Conservation (phyloP, 92 coral and sea anemone genomes). For the Phenganax subtilis region DNA sequence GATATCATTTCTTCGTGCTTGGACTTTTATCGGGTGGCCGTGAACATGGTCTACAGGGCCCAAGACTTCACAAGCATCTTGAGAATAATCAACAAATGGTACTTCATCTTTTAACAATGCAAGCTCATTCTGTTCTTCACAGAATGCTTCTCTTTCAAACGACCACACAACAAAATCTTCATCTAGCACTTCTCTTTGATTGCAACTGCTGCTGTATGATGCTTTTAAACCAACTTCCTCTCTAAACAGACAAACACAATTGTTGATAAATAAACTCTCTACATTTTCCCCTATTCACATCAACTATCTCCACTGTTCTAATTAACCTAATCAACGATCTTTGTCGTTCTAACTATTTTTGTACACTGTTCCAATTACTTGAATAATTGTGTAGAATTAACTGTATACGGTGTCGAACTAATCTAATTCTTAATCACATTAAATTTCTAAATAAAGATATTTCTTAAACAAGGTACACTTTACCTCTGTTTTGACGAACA, state of each 20-base stretch:
- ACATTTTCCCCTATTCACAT: no score
- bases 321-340: not conserved
- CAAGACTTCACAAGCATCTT: slow-evolving; percentile 68
- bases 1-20: slow-evolving; percentile 54
- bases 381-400: not conserved
- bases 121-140: slow-evolving; percentile 26
- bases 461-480: not conserved
- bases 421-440: not conserved
- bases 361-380: not conserved
- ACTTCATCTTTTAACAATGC: slow-evolving; percentile 65
- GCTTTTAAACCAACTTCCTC: slow-evolving; percentile 10
- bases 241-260: no score
- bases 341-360: not conserved
- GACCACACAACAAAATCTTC: slow-evolving; percentile 72
- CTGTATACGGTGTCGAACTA: not conserved
- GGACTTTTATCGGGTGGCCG: slow-evolving; percentile 82
- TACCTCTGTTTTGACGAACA: slow-evolving; percentile 6
- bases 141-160: slow-evolving; percentile 44
- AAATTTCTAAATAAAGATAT: not conserved
- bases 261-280: no score
- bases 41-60: slow-evolving; percentile 75
- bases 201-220: slow-evolving; percentile 1
- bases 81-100: slow-evolving; percentile 60
- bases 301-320: not conserved
- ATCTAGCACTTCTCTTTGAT: slow-evolving; percentile 57